phyloP scores from a whole-genome alignment of 2,888 invertebrate genomes.

The Helleia helle region DNA sequence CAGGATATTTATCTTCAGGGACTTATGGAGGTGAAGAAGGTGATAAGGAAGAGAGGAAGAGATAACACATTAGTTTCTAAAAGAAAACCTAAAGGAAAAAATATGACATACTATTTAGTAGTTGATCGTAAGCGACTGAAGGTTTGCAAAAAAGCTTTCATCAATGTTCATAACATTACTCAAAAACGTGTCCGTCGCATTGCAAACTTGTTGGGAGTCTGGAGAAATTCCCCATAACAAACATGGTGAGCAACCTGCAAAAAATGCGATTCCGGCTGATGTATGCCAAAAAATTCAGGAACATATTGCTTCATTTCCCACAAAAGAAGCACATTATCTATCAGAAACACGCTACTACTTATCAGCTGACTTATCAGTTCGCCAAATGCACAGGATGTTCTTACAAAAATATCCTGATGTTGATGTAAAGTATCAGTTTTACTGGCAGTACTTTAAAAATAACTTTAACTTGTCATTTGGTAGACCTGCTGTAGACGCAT shows the following conservation, averaged over 20 bases:
- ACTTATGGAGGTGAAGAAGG: not conserved
- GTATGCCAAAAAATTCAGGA: not conserved
- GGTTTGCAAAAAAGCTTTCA: not conserved
- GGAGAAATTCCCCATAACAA: too few relatives aligned
- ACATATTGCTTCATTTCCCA: not conserved
- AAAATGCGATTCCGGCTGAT: not conserved
- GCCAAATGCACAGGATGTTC: not conserved
- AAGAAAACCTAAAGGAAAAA: not conserved
- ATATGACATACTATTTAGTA: not conserved
- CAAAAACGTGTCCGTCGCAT: not conserved
- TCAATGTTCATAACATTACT: not conserved
- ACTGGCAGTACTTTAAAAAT: conserved; percentile 15
- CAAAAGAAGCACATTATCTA: conserved; percentile 1
- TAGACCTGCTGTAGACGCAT: conserved; percentile 13
- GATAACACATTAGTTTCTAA: not conserved
- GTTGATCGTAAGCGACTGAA: not conserved
- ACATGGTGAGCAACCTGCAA: too few relatives aligned
- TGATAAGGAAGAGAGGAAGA: not conserved
- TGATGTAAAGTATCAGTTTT: conserved; percentile 15
- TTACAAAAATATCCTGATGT: not conserved
- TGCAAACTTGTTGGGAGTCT: too few relatives aligned
- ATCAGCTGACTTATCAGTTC: not conserved
- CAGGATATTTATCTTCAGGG: not conserved
- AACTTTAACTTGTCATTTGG: conserved; percentile 18
- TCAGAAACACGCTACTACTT: not conserved